phyloP scores from a whole-genome alignment of 2,888 invertebrate genomes.

The Pinctada fucata region DNA sequence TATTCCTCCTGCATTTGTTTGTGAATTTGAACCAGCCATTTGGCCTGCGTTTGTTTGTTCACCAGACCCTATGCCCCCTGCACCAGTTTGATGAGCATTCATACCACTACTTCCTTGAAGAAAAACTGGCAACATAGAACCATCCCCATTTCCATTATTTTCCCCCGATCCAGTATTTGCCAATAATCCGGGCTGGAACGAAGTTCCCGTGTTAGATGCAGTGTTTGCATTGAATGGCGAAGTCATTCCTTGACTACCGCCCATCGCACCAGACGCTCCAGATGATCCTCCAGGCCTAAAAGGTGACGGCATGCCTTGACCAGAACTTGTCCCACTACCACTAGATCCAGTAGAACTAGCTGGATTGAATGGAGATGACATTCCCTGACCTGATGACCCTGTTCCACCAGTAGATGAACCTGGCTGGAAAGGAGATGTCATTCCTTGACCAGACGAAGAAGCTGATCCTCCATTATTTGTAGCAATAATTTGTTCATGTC shows the following conservation, averaged over 20 bases:
- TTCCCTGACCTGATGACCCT: constrained; percentile 12
- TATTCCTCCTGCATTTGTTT: background rate
- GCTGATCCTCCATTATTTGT: background rate
- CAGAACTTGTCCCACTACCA: background rate
- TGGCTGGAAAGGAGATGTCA: constrained; percentile 6
- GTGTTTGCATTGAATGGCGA: constrained; percentile 9
- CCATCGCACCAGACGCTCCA: constrained; percentile 2
- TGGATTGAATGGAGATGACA: constrained; percentile 21
- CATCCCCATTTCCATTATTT: background rate
- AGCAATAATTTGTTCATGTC: background rate
- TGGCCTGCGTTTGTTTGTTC: background rate
- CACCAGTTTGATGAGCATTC: constrained; percentile 17
- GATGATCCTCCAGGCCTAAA: constrained; percentile 8
- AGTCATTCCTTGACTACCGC: background rate
- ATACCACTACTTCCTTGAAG: constrained; percentile 24
- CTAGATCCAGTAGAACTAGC: constrained; percentile 8
- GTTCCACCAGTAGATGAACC: background rate
- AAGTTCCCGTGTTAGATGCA: background rate
- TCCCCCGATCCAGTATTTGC: background rate
- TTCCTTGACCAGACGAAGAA: background rate
- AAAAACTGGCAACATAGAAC: constrained; percentile 12
- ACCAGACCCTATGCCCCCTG: constrained; percentile 4
- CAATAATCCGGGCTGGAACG: background rate
- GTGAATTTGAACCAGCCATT: background rate
- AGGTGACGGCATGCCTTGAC: constrained; percentile 11